Conservation (phyloP, 2,888 invertebrate species). For the Trilocha varians region DNA sequence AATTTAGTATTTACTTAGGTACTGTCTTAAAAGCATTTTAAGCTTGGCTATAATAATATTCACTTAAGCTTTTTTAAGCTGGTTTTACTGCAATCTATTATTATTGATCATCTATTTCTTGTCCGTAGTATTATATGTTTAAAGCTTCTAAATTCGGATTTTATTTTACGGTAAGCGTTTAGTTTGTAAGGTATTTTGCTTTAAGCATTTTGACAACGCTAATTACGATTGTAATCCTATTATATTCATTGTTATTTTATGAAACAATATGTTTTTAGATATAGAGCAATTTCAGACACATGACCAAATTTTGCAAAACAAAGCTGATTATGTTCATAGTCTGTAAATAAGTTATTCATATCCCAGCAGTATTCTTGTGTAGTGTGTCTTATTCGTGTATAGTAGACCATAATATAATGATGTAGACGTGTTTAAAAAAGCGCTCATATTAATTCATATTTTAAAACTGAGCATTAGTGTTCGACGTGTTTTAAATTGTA, state of each 20-base stretch:
- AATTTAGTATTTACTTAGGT: not conserved
- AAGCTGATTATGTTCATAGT: conserved; percentile 27
- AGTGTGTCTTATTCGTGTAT: not conserved
- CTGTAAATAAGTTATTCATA: conserved; percentile 26
- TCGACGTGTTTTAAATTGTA: too few species aligned
- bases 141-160: not conserved
- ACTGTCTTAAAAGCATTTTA: not conserved
- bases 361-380: conserved; percentile 8
- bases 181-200: conserved; percentile 9
- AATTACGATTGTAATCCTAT: conserved; percentile 11
- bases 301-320: conserved; percentile 42
- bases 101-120: not conserved
- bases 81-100: not conserved
- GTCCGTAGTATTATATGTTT: not conserved
- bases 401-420: too few species aligned
- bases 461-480: not conserved
- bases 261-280: too few species aligned
- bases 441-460: not conserved
- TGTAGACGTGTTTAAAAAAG: too few species aligned
- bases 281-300: conserved; percentile 42
- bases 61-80: not conserved
- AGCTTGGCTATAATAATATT: not conserved
- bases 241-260: conserved; percentile 16
- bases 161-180: not conserved
- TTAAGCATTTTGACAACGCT: conserved; percentile 30